Evolutionary conservation across 2,888 invertebrate species (phyloP), one percentile per base, ranked within the genome.

Genomic region (Mesochorus sp.): DNA sequence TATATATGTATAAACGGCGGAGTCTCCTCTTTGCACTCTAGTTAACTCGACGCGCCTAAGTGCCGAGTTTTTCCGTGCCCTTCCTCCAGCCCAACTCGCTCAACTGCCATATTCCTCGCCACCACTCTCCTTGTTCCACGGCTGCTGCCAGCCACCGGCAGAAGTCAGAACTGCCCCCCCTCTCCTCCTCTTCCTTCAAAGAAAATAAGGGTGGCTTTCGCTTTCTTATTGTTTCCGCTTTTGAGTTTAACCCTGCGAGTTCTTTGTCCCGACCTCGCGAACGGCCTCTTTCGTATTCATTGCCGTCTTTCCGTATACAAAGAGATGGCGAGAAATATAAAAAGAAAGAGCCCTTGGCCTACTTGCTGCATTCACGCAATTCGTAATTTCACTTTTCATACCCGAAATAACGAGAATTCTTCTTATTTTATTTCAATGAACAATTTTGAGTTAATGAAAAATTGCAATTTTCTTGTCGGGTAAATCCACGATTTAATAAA

Each of bases 1-100:
- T n/a, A n/a, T n/a, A n/a, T 81, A 84, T 83, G 79, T 78, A 83
- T 83, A 84, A 85, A 81, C 80, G 81, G n/a, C 19, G 21, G 37
- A 39, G 21, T 21, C 47, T 34, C 17, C 26, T 71, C 70, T 62
- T 78, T 81, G 80, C 77, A 80, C 80, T 84, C 80, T 80, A 80
- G 79, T 82, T 81, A 82, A 83, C 82, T 83, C 72, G 55, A 39
- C 42, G 62, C 47, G 26, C n/a, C 79, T 79, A 83, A 85, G 80
- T 76, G 78, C 81, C 71, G 53, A 59, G 68, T 78, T 82, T 84
- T 83, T 81, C 72, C 57, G n/a, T 66, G 79, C 70, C 70, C 55
- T 34, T 6, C 49, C 51, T 53, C 10, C 53, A 5, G 47, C 51
- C 37, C 34, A 4, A 39, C 62, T 37, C 49, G 31, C 34, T 37